phyloP scores from a whole-genome alignment of 2,888 invertebrate species.

The Plebejus anna region DNA sequence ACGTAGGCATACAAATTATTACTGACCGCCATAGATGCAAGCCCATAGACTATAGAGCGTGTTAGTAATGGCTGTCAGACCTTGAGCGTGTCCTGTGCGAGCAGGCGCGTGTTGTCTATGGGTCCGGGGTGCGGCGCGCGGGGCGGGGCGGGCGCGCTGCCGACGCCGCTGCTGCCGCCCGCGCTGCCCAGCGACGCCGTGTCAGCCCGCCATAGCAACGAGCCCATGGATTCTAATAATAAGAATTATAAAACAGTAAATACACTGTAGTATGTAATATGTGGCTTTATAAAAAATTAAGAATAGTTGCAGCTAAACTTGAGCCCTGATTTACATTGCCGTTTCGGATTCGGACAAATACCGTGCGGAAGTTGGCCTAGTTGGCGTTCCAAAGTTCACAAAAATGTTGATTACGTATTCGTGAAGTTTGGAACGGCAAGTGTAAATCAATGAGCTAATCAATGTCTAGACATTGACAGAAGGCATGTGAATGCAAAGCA shows the following conservation, averaged over 20 bases:
- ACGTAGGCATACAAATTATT: too few relatives aligned
- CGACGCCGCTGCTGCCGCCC: conserved; percentile 84
- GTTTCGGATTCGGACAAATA: too few relatives aligned
- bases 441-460: too few relatives aligned
- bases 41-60: background rate
- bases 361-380: too few relatives aligned
- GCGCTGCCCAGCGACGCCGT: conserved; percentile 82
- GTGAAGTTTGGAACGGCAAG: too few relatives aligned
- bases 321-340: too few relatives aligned
- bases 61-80: background rate
- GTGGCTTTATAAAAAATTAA: background rate
- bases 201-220: conserved; percentile 79
- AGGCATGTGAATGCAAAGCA: too few relatives aligned
- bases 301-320: too few relatives aligned
- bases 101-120: conserved; percentile 87
- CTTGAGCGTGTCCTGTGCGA: conserved; percentile 49
- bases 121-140: conserved; percentile 81
- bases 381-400: too few relatives aligned
- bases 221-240: conserved; percentile 81
- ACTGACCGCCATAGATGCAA: too few relatives aligned
- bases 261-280: background rate
- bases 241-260: background rate
- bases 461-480: too few relatives aligned
- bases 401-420: too few relatives aligned
- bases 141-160: conserved; percentile 55